These are phyloP conservation scores for Tamias sibiricus DNA, from an alignment of 2,113 vertebrate species.

Conservation along the genomic window DNA sequence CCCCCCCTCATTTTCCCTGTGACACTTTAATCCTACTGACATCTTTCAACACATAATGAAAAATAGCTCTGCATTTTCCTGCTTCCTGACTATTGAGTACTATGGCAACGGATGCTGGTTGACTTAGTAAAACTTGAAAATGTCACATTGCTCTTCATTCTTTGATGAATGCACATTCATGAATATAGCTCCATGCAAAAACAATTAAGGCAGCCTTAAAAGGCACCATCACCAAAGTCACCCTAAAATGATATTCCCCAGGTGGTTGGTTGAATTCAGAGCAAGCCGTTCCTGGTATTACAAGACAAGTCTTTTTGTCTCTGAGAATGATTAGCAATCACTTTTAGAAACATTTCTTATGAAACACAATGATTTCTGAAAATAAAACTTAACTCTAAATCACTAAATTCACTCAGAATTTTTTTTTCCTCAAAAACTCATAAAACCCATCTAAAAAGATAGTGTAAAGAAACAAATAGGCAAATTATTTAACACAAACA, in stretches of 20 bases:
- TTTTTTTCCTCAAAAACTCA: conserved; percentile 69
- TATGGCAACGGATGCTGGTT: conserved; percentile 74
- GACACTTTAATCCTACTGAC: conserved; percentile 82
- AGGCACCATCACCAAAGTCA: conserved; percentile 68
- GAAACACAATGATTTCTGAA: conserved; percentile 74
- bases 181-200: conserved; percentile 76
- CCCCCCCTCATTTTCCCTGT: neutral
- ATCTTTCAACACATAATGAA: conserved; percentile 83
- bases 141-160: conserved; percentile 82
- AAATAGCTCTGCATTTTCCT: conserved; percentile 79
- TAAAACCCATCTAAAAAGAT: conserved; percentile 71
- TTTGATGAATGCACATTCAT: conserved; percentile 84
- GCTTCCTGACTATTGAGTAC: conserved; percentile 40
- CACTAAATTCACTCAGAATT: conserved; percentile 66
- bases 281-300: conserved; percentile 73
- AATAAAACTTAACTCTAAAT: conserved; percentile 75
- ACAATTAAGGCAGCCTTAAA: conserved; percentile 80
- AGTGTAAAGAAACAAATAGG: conserved; percentile 64
- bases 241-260: conserved; percentile 68
- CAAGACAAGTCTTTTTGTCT: conserved; percentile 69
- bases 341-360: conserved; percentile 50
- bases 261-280: conserved; percentile 75
- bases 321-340: conserved; percentile 65
- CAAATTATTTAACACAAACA: conserved; percentile 66
- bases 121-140: conserved; percentile 83